These are phyloP conservation scores for Conus canariensis DNA, from an alignment of 2,888 invertebrate species.

Conservation along the genomic window DNA sequence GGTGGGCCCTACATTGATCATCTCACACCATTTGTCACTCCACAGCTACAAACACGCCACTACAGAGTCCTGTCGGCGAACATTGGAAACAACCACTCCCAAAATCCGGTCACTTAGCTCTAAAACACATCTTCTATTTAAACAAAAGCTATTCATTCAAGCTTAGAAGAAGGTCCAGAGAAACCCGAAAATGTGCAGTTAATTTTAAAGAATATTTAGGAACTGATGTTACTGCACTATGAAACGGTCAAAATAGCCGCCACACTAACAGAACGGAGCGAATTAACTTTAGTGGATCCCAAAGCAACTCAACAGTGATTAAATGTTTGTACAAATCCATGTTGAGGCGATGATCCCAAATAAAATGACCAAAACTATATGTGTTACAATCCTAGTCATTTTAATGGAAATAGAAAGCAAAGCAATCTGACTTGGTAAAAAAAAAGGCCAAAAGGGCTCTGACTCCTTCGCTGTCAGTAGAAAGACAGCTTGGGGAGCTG, in stretches of 20 bases:
- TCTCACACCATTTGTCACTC: neutral
- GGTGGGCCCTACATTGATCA: neutral
- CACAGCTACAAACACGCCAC: neutral
- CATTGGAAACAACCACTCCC: neutral
- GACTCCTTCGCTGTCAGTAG: no score
- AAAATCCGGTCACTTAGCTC: neutral
- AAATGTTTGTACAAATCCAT: neutral
- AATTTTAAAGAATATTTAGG: neutral
- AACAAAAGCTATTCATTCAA: neutral
- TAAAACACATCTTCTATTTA: neutral
- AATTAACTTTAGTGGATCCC: neutral
- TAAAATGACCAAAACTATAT: neutral
- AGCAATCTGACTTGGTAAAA: neutral
- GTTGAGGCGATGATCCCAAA: neutral
- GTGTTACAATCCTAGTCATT: neutral
- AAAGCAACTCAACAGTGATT: neutral
- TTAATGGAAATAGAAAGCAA: neutral
- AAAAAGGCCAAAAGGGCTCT: neutral
- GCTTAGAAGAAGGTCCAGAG: neutral
- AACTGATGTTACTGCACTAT: neutral
- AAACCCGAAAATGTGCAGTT: neutral
- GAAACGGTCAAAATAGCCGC: neutral
- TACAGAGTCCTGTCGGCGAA: neutral
- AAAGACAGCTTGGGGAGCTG: no score
- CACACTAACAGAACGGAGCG: neutral